Base-by-base conservation (phyloP, 2,113 vertebrate species). In the Sphaerodactylus townsendi region DNA sequence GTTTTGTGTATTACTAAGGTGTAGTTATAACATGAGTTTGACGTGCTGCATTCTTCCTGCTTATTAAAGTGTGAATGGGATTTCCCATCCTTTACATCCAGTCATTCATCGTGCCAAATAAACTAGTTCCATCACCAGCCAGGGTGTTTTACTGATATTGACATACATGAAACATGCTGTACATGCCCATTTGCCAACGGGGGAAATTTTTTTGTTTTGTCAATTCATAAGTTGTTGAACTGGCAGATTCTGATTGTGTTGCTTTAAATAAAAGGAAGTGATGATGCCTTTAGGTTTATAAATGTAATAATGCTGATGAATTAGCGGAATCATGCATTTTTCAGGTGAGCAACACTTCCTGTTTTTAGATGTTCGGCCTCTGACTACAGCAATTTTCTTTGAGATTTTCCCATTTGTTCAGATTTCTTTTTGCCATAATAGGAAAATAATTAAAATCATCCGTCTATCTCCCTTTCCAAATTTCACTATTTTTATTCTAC, bases 241-340 rank as follows among this genome's bases (percentile, higher is more conserved):
- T 96, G 95, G 93, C 90, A 92, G 91, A 86, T 93, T 91, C 93
- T 95, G 91, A 94, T 89, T 92, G 73, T 92, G 91, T 94, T 88
- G 89, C 92, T 96, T 92, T 88, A 91, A 33, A 89, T 91, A 94
- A 95, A 89, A 94, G 94, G 93, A 96, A 95, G 93, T 92, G 95
- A 93, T 95, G 93, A 94, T 93, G 93, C 95, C 95, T 87, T 64
- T 85, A 93, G 95, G 95, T 94, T 93, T 94, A 74, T 88, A 94
- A 95, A 94, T 90, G 90, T 92, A 93, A 94, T 93, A 87, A 94
- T 94, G 92, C 94, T 95, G 91, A 94, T 93, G 88, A 92, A 65
- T 39, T 37, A 77, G 88, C 80, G 56, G 37, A 94, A 91, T 91
- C 93, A 94, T 93, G 93, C 93, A 80, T 85, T 89, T 89, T 91